Base-by-base conservation (phyloP, 2,113 vertebrate species). In the Anthoscopus minutus region DNA sequence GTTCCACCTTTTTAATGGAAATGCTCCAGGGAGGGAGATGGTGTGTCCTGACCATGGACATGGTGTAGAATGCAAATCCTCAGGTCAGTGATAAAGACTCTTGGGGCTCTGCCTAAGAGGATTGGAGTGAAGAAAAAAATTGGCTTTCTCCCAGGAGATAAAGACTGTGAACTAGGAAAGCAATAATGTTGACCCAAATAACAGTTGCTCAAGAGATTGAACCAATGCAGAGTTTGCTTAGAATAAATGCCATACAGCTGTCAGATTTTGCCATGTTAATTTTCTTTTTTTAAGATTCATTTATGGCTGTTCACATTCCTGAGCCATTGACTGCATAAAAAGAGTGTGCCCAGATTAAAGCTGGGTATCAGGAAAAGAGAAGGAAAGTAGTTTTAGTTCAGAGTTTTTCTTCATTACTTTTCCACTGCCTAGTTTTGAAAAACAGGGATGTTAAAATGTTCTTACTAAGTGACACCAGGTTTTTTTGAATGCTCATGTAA, bases 271-370 rank as follows among this genome's bases (percentile, higher is more conserved):
- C 87, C 71, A 94, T 10, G 47, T 95, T 94, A 89, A 62, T 78
- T 97, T 96, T 94, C 85, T 70, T 78, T 89, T 89, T 92, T 82
- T 81, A 81, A 81, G 53, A 42, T 61, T 96, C 70, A 45, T 93
- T 96, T 92, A 67, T 58, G 66, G 62, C 65, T 88, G 79, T 93
- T 97, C 81, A 93, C 67, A 90, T 93, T 25, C 70, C 73, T 95
- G 91, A 97, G 88, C 56, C 81, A 71, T 72, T 78, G 76, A 50
- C 71, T 95, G 87, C 40, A 77, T 93, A 61, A 94, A n/a, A 97
- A 87, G 42, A 82, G n/a, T 93, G 72, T 84, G 79, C 82, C 37
- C 76, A 95, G 94, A 97, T 97, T 96, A 95, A 97, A 97, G 79
- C 44, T 95, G 92, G 94, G 95, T 95, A 86, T 72, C 60, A 56